Evolutionary conservation across 2,888 invertebrate genomes (phyloP), one percentile per base, ranked within the genome.

Genomic region (Ceramica pisi): DNA sequence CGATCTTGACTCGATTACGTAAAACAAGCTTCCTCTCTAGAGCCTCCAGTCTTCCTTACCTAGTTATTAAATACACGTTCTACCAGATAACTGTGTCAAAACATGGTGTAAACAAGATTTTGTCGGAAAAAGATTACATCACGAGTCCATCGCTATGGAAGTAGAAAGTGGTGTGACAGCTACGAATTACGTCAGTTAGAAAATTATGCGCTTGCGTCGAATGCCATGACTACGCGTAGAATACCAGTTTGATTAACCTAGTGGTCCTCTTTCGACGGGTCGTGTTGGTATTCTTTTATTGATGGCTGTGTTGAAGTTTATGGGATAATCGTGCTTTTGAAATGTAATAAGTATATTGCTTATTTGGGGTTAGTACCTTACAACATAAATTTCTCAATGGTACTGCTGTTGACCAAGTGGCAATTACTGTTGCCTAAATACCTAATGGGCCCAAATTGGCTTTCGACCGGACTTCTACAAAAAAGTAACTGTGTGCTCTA

Each of bases 131-230:
- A 74, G 31, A 82, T 86, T 86, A 75, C 86, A 70, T 86, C 87
- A 83, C 35, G 62, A 68, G 57, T 21, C 78, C 60, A 69, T 57
- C 63, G 63, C 53, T 61, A 70, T 85, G 84, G 83, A 86, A 90
- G 87, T 90, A 90, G 90, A 90, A 90, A 90, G 90, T 89, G 87
- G 76, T 75, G 77, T 66, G 81, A 59, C 61, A 26, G 56, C 56
- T 67, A 67, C 66, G 63, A n/a, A 23, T 90, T 90, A 81, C 85
- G 84, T 87, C 88, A 90, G 79, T 71, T 84, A 83, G 82, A 79
- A 87, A 88, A 87, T 87, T 88, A 88, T 88, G 87, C 88, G 87
- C 78, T 75, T 80, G 85, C 83, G 82, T 61, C 87, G 86, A 83
- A 80, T 75, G 85, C 82, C 83, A 83, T 74, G 80, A 79, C 70